Base-by-base conservation (phyloP, 2,113 vertebrate genomes). In the Chelonoidis abingdonii region DNA sequence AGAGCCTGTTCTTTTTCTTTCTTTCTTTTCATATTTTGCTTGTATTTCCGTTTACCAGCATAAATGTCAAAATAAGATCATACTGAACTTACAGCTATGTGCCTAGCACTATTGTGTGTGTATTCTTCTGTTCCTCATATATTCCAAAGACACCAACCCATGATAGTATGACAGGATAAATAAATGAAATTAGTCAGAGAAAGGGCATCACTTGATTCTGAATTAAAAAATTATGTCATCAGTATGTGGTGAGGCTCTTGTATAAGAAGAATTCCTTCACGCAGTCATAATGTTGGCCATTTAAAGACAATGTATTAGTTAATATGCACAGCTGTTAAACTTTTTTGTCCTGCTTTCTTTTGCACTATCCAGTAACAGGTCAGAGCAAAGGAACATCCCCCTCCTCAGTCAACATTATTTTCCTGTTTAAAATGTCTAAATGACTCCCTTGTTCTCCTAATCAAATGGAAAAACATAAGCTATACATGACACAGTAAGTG, bases 151-250 rank as follows among this genome's bases (percentile, higher is more conserved):
- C 11, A n/a, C 1, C n/a, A 91, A 92, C 8, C 35, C 12, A 93
- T 1, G 89, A 52, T 16, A 86, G 24, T 2, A 0, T 53, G 53
- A 88, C 62, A 92, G 49, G 35, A 95, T 86, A 82, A 84, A 84
- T 62, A 86, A 96, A 95, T 89, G 31, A 94, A 97, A 94, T 85
- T 83, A 92, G 35, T 78, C 44, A 90, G 65, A 97, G 53, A 96
- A 84, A 92, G 5, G 35, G 16, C 8, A 82, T 97, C 62, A 92
- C 53, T 82, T 95, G 53, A 91, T 95, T 83, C 87, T 89, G 94
- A 89, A 90, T 92, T 94, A 92, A 44, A 93, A 97, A 96, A 92
- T 93, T 41, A 44, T 38, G 93, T 89, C 86, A 96, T 59, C 29
- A 96, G 47, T 86, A 89, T 81, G 82, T 90, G 31, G 47, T 88